Base-by-base conservation (phyloP, 1,140 invertebrate species). In the Macrobrachium nipponense region DNA sequence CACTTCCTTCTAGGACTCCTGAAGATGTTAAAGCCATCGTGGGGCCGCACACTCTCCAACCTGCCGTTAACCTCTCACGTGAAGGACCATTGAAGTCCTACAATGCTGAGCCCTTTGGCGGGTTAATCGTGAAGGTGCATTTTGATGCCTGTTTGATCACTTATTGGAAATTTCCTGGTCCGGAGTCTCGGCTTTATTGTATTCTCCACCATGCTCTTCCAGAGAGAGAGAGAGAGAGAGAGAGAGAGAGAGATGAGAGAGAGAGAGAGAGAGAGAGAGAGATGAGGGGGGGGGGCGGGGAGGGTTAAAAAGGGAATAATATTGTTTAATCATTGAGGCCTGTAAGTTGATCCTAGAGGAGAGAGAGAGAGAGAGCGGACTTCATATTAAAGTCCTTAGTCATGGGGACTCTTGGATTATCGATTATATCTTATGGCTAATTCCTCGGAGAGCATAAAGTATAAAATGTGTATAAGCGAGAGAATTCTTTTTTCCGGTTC, bases 51-150 rank as follows among this genome's bases (percentile, higher is more conserved):
- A 61, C 66, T 58, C 80, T 72, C 66, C 18, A 18, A 36, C 78
- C 78, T 58, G 80, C 70, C 27, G 59, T 60, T 75, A 43, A 17
- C 70, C 80, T 82, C 80, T 82, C 80, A 20, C 75, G 68, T 82
- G 68, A 23, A 82, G 70, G 51, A 82, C 75, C 80, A 36, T 75
- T 82, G 80, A 82, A 59, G 64, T 43, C 60, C 80, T 82, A 36
- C 51, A 73, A 20, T 27, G 11, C 61, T 36, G 27, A 73, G 36
- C 70, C 60, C 61, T 59, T 78, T 59, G 76, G 76, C 51, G 23
- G 20, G 76, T 23, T 61, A 75, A 60, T 82, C 80, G 80, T 82
- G 80, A 75, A 82, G 80, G 18, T 82, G 80, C 80, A 82, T 82
- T 82, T 73, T 73, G 68, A 82, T 73, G 80, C 80, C 58, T 75